Evolutionary conservation across 2,113 vertebrate species (phyloP), one percentile per base, ranked within the genome.

Genomic region (Micronisus gabar): DNA sequence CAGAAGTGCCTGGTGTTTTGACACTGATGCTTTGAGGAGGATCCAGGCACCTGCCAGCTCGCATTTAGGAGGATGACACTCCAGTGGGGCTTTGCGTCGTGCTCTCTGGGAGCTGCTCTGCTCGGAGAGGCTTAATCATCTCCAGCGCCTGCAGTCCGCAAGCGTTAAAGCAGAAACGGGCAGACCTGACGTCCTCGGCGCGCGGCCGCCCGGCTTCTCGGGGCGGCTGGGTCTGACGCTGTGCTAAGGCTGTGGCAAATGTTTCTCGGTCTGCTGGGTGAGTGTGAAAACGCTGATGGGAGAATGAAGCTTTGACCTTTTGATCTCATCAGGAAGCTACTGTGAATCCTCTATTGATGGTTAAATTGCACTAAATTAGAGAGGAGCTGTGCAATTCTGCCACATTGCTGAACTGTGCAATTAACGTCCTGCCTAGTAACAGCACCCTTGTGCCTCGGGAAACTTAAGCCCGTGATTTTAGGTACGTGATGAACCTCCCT

Each of bases 331-430:
- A 52, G 95, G 95, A 90, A 61, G 95, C 94, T 29, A 40, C 92
- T 58, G 95, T 20, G 29, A 74, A 55, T 75, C 75, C 76, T 88
- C 73, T 36, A 65, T 70, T 61, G 97, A 56, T 48, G 97, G 72
- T 93, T 90, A 95, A 97, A 97, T 97, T 78, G 94, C 87, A 10
- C 62, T 8, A 94, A 96, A 88, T 93, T 93, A 97, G 97, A 95
- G 98, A 91, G 85, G 95, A 96, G 97, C 96, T 83, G 53, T 81
- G 88, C 38, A 7, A 3, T 32, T 12, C 86, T 92, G 93, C 85
- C 72, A 67, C 83, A 10, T 92, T 82, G 95, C 94, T 93, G 93
- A 53, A 93, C 96, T 53, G 61, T 40, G 45, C 88, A 48, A 59
- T 86, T 58, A 63, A 0, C 0, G 11, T 17, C 84, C 59, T 87